Percentiles rank a stretch among this genome's conserved stretches.
Evolutionary conservation across 2,797 vertebrate species (phyloP).

Genomic region (Anableps anableps): DNA sequence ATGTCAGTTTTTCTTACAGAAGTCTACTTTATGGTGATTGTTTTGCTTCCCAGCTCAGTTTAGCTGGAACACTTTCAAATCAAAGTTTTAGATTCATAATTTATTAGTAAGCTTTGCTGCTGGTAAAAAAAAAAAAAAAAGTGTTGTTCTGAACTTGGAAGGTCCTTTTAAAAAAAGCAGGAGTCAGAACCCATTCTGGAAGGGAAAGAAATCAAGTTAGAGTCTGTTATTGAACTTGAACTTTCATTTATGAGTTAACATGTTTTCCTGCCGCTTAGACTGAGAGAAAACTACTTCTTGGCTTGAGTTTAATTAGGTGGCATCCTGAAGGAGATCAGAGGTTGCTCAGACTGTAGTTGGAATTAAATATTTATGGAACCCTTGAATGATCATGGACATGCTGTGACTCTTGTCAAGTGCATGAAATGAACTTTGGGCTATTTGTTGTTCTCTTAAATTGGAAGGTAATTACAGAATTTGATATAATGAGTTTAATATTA

Average conservation of each 20-base stretch:
- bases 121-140: not conserved
- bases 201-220: slow-evolving; percentile 8
- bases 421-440: slow-evolving; percentile 53
- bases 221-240: slow-evolving; percentile 3
- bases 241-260: slow-evolving; percentile 13
- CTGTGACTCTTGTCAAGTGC: slow-evolving; percentile 59
- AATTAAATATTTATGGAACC: slow-evolving; percentile 52
- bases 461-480: slow-evolving; percentile 60
- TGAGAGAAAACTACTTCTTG: slow-evolving; percentile 21
- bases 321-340: slow-evolving; percentile 13
- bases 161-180: not conserved
- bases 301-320: slow-evolving; percentile 42
- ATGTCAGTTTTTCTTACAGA: not conserved
- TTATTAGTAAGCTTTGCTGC: not conserved
- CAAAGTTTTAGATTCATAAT: not conserved
- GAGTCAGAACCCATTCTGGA: not conserved
- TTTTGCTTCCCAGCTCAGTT: not conserved
- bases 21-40: not conserved
- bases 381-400: slow-evolving; percentile 28
- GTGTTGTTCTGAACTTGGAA: not conserved
- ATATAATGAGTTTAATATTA: slow-evolving; percentile 12
- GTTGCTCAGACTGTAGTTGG: slow-evolving; percentile 17
- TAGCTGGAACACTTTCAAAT: not conserved
- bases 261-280: slow-evolving; percentile 15
- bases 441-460: slow-evolving; percentile 53